A percentile compares a stretch with the other conserved stretches of the same genome.
phyloP scores from a whole-genome alignment of 2,888 invertebrate genomes.

The Eupithecia exiguata region DNA sequence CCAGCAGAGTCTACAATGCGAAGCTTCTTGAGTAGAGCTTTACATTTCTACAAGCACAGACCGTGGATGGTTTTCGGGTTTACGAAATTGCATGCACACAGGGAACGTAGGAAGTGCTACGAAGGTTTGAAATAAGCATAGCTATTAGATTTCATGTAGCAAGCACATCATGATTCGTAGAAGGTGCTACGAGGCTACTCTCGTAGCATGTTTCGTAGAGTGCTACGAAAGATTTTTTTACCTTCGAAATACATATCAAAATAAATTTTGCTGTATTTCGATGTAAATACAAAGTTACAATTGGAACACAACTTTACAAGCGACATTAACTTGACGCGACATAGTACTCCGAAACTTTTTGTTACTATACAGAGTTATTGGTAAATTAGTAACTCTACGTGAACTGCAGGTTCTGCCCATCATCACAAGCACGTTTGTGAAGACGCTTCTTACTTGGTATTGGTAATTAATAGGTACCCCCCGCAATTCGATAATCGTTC shows the following conservation, averaged over 20 bases:
- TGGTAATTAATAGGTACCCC: too few relatives aligned
- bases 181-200: background rate
- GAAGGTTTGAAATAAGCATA: background rate
- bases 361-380: too few relatives aligned
- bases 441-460: too few relatives aligned
- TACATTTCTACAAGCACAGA: background rate
- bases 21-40: constrained; percentile 1
- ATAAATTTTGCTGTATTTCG: background rate
- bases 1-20: background rate
- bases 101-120: background rate
- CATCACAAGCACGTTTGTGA: too few relatives aligned
- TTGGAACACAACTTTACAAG: background rate
- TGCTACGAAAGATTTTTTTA: background rate
- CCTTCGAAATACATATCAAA: background rate
- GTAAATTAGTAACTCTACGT: too few relatives aligned
- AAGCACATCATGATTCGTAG: background rate
- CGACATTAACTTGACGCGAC: background rate
- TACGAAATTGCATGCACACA: background rate
- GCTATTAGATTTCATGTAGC: background rate
- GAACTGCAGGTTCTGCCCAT: too few relatives aligned
- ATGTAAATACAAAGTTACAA: background rate
- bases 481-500: too few relatives aligned
- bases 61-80: background rate
- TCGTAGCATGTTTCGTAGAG: background rate
- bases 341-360: background rate